Percentiles rank a stretch among this genome's conserved stretches.
phyloP scores from a whole-genome alignment of 2,888 invertebrate species.

The Zele albiditarsus region DNA sequence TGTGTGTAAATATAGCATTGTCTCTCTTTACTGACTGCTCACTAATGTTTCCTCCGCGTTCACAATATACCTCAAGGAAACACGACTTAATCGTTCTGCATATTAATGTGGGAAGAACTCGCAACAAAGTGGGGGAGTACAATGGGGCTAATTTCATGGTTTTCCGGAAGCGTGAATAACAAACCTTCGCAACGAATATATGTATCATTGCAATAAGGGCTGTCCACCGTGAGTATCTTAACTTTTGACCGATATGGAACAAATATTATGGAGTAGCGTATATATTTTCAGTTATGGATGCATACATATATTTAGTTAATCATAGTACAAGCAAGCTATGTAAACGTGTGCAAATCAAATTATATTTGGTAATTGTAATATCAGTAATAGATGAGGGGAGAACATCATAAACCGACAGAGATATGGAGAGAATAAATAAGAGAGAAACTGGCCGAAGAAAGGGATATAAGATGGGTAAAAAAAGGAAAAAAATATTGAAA shows the following conservation, averaged over 20 bases:
- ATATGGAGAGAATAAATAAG: neutral
- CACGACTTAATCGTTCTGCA: constrained; percentile 56
- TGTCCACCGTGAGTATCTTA: too few relatives aligned
- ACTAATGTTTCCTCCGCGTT: constrained; percentile 3
- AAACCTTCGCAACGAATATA: constrained; percentile 37
- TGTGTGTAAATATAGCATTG: neutral
- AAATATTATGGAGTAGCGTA: too few relatives aligned
- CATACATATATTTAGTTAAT: too few relatives aligned
- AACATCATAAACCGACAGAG: neutral
- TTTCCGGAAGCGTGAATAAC: constrained; percentile 57
- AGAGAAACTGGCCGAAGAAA: constrained; percentile 34
- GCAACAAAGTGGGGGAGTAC: constrained; percentile 39
- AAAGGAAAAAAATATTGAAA: constrained; percentile 41
- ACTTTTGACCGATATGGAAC: too few relatives aligned
- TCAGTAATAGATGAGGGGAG: too few relatives aligned
- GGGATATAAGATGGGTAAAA: constrained; percentile 44
- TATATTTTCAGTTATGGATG: too few relatives aligned
- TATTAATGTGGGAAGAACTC: constrained; percentile 53
- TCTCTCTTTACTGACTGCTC: neutral
- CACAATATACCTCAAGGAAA: constrained; percentile 46
- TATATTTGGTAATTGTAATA: too few relatives aligned
- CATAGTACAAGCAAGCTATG: too few relatives aligned
- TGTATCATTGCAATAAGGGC: neutral
- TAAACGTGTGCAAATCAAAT: too few relatives aligned
- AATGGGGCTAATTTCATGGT: constrained; percentile 57